phyloP scores from a whole-genome alignment of 2,888 invertebrate genomes.

The Nymphalis polychloros region DNA sequence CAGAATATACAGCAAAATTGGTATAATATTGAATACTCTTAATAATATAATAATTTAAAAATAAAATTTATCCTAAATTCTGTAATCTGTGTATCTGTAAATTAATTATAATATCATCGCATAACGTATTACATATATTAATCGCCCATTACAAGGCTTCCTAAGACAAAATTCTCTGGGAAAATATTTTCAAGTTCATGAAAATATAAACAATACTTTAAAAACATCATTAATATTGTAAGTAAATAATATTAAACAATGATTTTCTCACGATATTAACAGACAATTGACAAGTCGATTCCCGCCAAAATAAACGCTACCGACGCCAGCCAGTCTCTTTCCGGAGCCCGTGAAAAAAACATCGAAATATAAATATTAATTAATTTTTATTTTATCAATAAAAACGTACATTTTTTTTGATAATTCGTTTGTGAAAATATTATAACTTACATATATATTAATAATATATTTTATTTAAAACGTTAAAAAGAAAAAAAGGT shows the following conservation, averaged over 20 bases:
- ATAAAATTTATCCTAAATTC: no score
- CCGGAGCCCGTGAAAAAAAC: conserved; percentile 28
- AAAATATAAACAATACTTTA: conserved; percentile 22
- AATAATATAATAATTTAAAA: no score
- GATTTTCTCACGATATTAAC: conserved; percentile 20
- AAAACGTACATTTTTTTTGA: no score
- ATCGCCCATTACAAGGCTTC: conserved; percentile 23
- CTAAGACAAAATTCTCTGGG: conserved; percentile 22
- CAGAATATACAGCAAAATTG: no score
- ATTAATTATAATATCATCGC: background rate
- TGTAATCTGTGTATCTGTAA: no score
- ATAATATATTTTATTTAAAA: no score
- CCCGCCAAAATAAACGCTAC: conserved; percentile 6
- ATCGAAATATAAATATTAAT: conserved; percentile 5
- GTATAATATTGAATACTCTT: no score
- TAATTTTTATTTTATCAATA: no score
- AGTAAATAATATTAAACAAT: conserved; percentile 27
- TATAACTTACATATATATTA: no score
- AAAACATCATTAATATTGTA: background rate
- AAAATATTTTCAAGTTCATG: conserved; percentile 37
- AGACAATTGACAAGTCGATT: conserved; percentile 15
- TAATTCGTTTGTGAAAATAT: no score
- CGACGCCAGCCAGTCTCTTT: conserved; percentile 22
- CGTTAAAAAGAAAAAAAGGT: background rate
- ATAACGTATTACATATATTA: conserved; percentile 14